Percentiles rank a stretch among this genome's conserved stretches.
Evolutionary conservation across 2,113 vertebrate species (phyloP).

Genomic region (Bufo bufo): DNA sequence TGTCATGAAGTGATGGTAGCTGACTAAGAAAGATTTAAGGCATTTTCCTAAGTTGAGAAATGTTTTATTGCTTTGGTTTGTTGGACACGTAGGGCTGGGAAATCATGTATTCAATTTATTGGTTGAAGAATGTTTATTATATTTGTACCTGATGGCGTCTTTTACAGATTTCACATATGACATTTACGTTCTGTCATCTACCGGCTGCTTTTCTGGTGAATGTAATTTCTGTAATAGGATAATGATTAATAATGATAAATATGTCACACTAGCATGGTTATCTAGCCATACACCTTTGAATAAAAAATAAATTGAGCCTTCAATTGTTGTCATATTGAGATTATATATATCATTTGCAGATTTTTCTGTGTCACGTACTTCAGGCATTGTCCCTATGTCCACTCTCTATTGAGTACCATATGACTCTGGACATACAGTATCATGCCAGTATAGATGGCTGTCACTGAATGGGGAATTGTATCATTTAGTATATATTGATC

Average conservation of each 20-base stretch:
- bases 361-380: too few relatives aligned
- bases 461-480: too few relatives aligned
- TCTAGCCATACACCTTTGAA: not conserved
- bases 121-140: not conserved
- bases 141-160: not conserved
- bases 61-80: not conserved
- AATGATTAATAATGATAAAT: not conserved
- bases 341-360: too few relatives aligned
- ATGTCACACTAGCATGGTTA: not conserved
- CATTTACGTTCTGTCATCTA: not conserved
- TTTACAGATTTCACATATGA: not conserved
- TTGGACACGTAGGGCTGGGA: not conserved
- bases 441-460: too few relatives aligned
- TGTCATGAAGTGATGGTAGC: not conserved
- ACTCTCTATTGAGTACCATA: too few relatives aligned
- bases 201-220: not conserved
- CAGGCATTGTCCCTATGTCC: too few relatives aligned
- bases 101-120: not conserved
- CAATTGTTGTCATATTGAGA: too few relatives aligned
- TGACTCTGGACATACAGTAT: too few relatives aligned
- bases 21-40: not conserved
- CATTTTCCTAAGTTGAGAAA: not conserved
- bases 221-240: not conserved
- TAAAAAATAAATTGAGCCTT: too few relatives aligned
- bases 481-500: too few relatives aligned